A percentile compares a stretch with the other conserved stretches of the same genome.
These are phyloP conservation scores for Drosophila borealis DNA, from an alignment of 2,888 invertebrate species.

Conservation along the genomic window DNA sequence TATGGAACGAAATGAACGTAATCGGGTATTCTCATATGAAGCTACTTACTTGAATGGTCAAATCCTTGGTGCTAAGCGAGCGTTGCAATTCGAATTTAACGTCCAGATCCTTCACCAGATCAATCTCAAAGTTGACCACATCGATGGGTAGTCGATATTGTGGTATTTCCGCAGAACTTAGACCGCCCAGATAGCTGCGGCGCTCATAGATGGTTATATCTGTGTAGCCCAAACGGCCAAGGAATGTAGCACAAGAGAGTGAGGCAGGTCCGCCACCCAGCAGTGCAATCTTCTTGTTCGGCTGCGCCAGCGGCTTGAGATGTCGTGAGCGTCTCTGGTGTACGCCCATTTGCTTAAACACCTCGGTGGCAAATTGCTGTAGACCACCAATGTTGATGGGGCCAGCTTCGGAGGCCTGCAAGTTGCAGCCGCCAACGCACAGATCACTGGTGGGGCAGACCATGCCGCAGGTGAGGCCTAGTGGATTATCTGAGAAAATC, in stretches of 20 bases:
- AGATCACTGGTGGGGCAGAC: constrained; percentile 99
- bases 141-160: constrained; percentile 97
- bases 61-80: constrained; percentile 89
- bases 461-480: constrained; percentile 98
- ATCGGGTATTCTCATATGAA: not conserved
- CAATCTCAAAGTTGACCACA: constrained; percentile 96
- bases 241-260: constrained; percentile 97
- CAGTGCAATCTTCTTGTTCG: constrained; percentile 90
- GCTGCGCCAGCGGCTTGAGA: constrained; percentile 85
- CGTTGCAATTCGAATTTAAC: constrained; percentile 93
- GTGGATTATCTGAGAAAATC: constrained; percentile 98
- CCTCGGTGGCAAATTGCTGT: constrained; percentile 98
- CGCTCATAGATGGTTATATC: constrained; percentile 97
- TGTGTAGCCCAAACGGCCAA: constrained; percentile 96
- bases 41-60: constrained; percentile 89
- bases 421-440: constrained; percentile 98
- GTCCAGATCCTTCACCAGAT: constrained; percentile 95
- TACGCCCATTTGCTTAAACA: constrained; percentile 97
- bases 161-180: constrained; percentile 98
- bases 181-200: constrained; percentile 93
- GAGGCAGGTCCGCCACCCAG: constrained; percentile 98
- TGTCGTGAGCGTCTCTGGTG: constrained; percentile 93
- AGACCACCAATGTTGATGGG: constrained; percentile 99
- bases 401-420: constrained; percentile 98
- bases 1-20: no score